Percentiles rank a stretch among this genome's conserved stretches.
These are phyloP conservation scores for Phyllostomus hastatus DNA, from an alignment of 2,113 vertebrate species.

Conservation along the genomic window DNA sequence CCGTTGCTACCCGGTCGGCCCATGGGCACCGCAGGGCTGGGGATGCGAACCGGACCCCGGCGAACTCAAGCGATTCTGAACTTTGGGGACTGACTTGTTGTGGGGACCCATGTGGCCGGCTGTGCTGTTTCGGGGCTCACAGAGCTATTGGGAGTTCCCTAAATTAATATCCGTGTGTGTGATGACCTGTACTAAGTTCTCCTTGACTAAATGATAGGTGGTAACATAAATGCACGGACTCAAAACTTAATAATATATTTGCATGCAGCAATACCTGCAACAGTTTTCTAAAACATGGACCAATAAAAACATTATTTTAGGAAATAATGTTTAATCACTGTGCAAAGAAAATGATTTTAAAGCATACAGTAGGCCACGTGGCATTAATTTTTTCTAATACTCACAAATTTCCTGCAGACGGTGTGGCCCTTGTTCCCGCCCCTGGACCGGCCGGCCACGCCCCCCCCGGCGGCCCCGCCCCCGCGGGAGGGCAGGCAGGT, in stretches of 20 bases:
- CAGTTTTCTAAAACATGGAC: not conserved
- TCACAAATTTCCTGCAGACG: not conserved
- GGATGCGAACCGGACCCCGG: not conserved
- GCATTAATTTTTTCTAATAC: not conserved
- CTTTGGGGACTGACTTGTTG: not conserved
- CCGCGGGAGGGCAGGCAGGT: not conserved
- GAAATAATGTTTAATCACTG: not conserved
- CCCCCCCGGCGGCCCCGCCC: not conserved
- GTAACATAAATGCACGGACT: not conserved
- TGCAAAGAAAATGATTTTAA: not conserved
- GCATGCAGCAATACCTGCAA: not conserved
- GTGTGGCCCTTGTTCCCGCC: accelerated
- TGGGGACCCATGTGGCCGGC: too few species aligned
- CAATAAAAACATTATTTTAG: not conserved
- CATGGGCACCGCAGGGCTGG: not conserved
- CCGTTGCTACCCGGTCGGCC: not conserved
- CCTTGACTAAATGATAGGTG: not conserved
- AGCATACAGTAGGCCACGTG: not conserved
- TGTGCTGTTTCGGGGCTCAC: not conserved
- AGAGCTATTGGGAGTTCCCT: not conserved
- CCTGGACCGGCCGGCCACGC: not conserved
- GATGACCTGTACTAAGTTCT: not conserved
- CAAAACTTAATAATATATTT: not conserved
- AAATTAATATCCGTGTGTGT: not conserved
- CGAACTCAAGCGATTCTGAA: not conserved